phyloP scores from a whole-genome alignment of 2,113 vertebrate species.

The Reinhardtius hippoglossoides region DNA sequence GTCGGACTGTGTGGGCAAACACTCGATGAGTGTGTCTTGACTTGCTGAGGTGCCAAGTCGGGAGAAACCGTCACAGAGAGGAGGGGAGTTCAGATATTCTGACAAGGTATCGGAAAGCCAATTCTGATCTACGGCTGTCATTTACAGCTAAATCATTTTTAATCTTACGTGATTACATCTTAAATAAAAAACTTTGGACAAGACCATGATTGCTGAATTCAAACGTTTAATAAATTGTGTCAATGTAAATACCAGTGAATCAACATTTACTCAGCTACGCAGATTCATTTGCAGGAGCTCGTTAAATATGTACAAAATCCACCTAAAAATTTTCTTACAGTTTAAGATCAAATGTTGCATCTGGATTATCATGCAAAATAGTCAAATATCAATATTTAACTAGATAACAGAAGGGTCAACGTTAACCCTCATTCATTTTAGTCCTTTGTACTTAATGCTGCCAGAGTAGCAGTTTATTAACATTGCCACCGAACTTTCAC shows the following conservation, averaged over 20 bases:
- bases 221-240: background rate
- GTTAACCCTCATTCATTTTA: background rate
- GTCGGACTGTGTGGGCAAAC: conserved; percentile 5
- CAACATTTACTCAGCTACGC: no score
- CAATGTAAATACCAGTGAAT: background rate
- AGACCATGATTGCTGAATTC: no score
- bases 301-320: background rate
- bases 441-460: background rate
- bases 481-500: background rate
- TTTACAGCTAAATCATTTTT: background rate
- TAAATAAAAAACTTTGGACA: background rate
- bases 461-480: background rate
- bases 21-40: conserved; percentile 14
- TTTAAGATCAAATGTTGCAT: no score
- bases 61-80: background rate
- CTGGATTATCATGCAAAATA: background rate
- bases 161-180: background rate
- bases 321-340: background rate
- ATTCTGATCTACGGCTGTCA: background rate
- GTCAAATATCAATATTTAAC: background rate
- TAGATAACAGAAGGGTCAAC: background rate
- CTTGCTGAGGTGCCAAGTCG: background rate
- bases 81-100: background rate
- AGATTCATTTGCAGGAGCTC: no score
- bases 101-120: background rate